A percentile compares a stretch with the other conserved stretches of the same genome.
Conservation (phyloP, 2,797 vertebrate species). For the Allobates femoralis region DNA sequence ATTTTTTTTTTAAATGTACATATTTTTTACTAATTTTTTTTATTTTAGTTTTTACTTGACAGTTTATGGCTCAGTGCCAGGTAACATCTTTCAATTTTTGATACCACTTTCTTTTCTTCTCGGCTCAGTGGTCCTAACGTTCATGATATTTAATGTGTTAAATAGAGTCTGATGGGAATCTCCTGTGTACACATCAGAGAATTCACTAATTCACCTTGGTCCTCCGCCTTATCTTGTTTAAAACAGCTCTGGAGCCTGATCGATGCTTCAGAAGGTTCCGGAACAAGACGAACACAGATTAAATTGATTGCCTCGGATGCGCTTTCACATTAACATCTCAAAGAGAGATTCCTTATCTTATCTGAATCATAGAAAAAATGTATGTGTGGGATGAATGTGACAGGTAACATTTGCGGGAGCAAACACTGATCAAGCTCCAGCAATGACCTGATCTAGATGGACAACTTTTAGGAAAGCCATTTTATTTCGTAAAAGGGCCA, state of each 20-base stretch:
- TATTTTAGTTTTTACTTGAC: neutral
- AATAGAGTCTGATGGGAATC: constrained; percentile 49
- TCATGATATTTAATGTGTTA: constrained; percentile 47
- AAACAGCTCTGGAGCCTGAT: constrained; percentile 59
- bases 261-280: constrained; percentile 62
- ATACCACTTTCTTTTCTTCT: constrained; percentile 2
- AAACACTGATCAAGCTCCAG: neutral
- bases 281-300: constrained; percentile 60
- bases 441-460: neutral
- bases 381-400: constrained; percentile 16
- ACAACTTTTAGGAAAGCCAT: neutral
- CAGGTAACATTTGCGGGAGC: neutral
- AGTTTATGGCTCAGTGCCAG: neutral
- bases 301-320: constrained; percentile 62
- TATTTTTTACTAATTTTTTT: neutral
- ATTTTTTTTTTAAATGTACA: neutral
- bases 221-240: constrained; percentile 59
- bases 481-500: neutral
- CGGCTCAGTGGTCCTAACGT: constrained; percentile 17
- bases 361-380: constrained; percentile 57
- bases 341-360: constrained; percentile 55
- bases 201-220: constrained; percentile 53
- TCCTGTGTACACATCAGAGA: constrained; percentile 53
- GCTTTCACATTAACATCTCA: constrained; percentile 56
- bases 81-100: neutral